Percentiles rank a stretch among this genome's conserved stretches.
Evolutionary conservation across 2,797 vertebrate genomes (phyloP).

Genomic region (Clarias pachynema): DNA sequence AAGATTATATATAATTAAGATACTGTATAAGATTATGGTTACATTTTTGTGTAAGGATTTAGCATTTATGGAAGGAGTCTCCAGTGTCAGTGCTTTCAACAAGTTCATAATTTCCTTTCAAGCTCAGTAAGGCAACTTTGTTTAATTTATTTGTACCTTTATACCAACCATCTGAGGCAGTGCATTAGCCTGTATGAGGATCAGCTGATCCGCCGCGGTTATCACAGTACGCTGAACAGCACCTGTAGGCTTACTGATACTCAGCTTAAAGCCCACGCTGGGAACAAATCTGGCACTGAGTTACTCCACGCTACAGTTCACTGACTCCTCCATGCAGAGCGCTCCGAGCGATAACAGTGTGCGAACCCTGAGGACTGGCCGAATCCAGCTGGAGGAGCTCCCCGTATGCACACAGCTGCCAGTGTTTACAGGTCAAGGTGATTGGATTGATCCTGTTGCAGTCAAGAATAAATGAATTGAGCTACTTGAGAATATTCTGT

Average conservation of each 20-base stretch:
- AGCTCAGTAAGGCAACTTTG: background rate
- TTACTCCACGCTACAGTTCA: conserved; percentile 51
- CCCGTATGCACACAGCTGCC: conserved; percentile 42
- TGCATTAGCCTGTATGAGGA: conserved; percentile 4
- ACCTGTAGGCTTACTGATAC: conserved; percentile 57
- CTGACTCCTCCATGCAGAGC: conserved; percentile 49
- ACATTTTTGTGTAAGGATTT: too few species aligned
- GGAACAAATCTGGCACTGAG: conserved; percentile 49
- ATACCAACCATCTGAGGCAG: conserved; percentile 26
- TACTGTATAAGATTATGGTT: too few species aligned
- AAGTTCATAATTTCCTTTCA: background rate
- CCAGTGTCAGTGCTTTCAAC: too few species aligned
- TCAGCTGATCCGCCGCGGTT: conserved; percentile 43
- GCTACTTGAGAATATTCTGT: conserved; percentile 22
- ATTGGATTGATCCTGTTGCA: conserved; percentile 35
- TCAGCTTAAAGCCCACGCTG: conserved; percentile 52
- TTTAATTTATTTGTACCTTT: conserved; percentile 14
- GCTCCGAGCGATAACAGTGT: conserved; percentile 53
- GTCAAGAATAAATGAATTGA: conserved; percentile 35
- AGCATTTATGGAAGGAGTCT: too few species aligned
- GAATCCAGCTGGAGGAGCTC: conserved; percentile 52
- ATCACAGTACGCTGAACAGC: conserved; percentile 39
- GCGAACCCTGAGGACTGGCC: conserved; percentile 47
- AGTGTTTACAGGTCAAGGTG: conserved; percentile 54
- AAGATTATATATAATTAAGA: too few species aligned